Evolutionary conservation across 2,113 vertebrate genomes (phyloP).

Genomic region (Speoplatyrhinus poulsoni): DNA sequence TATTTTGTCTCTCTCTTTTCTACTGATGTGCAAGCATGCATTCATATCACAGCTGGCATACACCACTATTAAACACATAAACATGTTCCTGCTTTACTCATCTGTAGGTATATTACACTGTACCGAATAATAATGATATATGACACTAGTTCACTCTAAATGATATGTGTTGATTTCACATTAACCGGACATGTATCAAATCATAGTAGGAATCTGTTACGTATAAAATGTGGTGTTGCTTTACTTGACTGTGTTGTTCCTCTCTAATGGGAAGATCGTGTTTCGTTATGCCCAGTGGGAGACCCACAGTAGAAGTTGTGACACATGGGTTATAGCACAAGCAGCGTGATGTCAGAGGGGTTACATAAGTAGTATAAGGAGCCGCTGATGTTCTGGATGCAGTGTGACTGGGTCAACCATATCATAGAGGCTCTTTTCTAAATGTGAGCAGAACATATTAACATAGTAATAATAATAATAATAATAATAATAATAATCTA

Average conservation of each 20-base stretch:
- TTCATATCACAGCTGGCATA: conserved; percentile 23
- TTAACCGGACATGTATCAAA: not conserved
- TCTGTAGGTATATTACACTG: not conserved
- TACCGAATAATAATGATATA: not conserved
- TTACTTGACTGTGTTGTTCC: not conserved
- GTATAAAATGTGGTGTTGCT: not conserved
- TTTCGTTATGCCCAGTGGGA: conserved; percentile 12
- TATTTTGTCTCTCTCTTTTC: not conserved
- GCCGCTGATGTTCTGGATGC: conserved; percentile 62
- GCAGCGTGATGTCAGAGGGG: conserved; percentile 67
- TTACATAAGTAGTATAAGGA: conserved; percentile 72
- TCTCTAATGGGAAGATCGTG: not conserved
- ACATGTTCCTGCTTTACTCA: not conserved
- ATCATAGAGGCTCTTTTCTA: conserved; percentile 49
- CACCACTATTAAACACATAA: not conserved
- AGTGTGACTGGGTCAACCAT: conserved; percentile 49
- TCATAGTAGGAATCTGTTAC: not conserved
- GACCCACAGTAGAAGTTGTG: conserved; percentile 47
- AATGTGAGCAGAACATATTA: conserved; percentile 52
- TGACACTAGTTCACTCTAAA: not conserved
- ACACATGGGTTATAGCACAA: conserved; percentile 64
- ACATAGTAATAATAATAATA: conserved; percentile 39
- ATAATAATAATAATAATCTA: conserved; percentile 32
- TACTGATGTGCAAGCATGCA: conserved; percentile 11
- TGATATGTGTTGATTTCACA: not conserved